Conservation (phyloP, 2,888 invertebrate genomes). For the Lycocerus yunnanus region DNA sequence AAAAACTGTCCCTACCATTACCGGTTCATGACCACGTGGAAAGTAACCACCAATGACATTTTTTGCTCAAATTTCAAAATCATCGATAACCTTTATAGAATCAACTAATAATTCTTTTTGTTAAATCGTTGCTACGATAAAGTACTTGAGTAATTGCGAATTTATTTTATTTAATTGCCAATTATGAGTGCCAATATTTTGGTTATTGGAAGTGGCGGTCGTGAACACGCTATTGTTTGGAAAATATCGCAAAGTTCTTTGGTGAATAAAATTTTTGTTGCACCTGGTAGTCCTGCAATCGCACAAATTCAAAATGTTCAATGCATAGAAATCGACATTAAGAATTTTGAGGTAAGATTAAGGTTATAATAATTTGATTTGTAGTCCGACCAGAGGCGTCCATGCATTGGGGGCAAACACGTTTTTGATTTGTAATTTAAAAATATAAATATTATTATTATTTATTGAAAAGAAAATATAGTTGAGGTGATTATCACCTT, state of each 20-base stretch:
- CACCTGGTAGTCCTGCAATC: constrained; percentile 92
- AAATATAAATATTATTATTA: not conserved
- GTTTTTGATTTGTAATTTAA: not conserved
- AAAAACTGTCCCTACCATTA: not conserved
- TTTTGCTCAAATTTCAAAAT: not conserved
- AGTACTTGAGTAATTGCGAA: not conserved
- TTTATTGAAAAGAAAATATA: no score
- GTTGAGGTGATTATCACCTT: no score
- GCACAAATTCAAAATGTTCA: constrained; percentile 67
- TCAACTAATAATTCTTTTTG: not conserved
- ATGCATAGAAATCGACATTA: constrained; percentile 67
- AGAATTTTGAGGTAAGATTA: constrained; percentile 70
- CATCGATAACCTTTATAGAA: not conserved
- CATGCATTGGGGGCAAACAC: not conserved
- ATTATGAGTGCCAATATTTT: constrained; percentile 64
- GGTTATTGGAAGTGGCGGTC: constrained; percentile 90
- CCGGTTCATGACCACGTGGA: not conserved
- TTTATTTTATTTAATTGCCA: not conserved
- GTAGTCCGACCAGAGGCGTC: not conserved
- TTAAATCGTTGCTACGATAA: not conserved
- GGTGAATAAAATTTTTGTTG: constrained; percentile 74
- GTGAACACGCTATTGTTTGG: constrained; percentile 96
- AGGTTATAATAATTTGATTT: not conserved
- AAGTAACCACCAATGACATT: not conserved
- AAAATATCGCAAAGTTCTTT: constrained; percentile 81